Base-by-base conservation (phyloP, 2,797 vertebrate species). In the Sarcoramphus papa region DNA sequence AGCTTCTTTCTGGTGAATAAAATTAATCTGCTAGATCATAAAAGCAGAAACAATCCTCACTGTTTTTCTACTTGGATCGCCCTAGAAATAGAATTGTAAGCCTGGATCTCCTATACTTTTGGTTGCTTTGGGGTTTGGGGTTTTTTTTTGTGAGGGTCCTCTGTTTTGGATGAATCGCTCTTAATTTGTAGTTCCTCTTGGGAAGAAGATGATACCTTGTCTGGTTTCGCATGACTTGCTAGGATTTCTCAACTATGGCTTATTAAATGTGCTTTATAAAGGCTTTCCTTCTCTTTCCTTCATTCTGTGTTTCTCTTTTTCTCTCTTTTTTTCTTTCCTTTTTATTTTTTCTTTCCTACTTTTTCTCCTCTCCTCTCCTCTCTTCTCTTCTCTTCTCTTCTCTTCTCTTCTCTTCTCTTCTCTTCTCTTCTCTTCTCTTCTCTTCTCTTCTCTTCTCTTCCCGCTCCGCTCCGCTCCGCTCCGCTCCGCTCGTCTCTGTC, bases 41-140 rank as follows among this genome's bases (percentile, higher is more conserved):
- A 92, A 93, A 90, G 20, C n/a, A 84, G 68, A 94, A 95, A 93
- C 53, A 95, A 68, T 54, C 33, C 69, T 89, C 33, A 54, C 13
- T 86, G 43, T 4, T 91, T 85, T 85, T 76, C 23, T 80, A 41
- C 28, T 77, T 43, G 8, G 11, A 59, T 54, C 93, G 35, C 60
- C 30, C 67, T n/a, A 80, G 56, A 82, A 94, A 90, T 21, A 75
- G 28, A 90, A 59, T 20, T 21, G 12, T 40, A 77, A 80, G 17
- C 6, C 6, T 54, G 14, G 9, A 56, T 62, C 33, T 56, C 30
- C 53, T 69, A 27, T 56, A 51, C 23, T 51, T 80, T 60, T 59
- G 28, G 17, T 47, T 74, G 31, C 23, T 75, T 81, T 81, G 28
- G 11, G 15, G 9, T 72, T 67, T 12, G 35, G 22, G 8, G 0